These are phyloP conservation scores for Cataglyphis cursor DNA, from an alignment of 2,888 invertebrate species.

Conservation along the genomic window DNA sequence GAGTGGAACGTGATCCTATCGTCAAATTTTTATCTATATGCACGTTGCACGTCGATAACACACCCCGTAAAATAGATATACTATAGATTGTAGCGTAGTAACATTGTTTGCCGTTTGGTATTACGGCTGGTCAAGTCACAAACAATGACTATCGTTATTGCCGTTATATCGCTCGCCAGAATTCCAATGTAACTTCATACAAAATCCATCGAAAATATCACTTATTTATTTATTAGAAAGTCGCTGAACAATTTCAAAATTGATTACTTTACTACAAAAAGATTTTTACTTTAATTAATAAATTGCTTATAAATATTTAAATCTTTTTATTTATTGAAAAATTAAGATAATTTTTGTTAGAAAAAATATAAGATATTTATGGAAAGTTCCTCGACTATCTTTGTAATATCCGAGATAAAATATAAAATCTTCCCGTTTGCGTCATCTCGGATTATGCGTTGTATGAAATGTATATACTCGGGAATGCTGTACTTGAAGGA, in stretches of 20 bases:
- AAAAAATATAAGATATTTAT: neutral
- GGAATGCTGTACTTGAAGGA: constrained; percentile 1
- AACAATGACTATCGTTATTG: neutral
- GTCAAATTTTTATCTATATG: constrained; percentile 53
- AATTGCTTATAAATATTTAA: neutral
- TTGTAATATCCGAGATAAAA: neutral
- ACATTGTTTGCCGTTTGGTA: constrained; percentile 46
- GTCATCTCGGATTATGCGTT: neutral
- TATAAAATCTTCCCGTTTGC: constrained; percentile 17
- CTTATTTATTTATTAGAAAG: neutral
- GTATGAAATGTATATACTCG: neutral
- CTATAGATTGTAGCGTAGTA: constrained; percentile 36
- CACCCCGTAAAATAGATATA: constrained; percentile 5
- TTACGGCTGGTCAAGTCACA: constrained; percentile 48
- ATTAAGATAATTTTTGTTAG: neutral
- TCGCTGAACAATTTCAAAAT: constrained; percentile 4
- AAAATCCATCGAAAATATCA: constrained; percentile 2
- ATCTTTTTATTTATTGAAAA: neutral
- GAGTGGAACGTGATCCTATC: constrained; percentile 18
- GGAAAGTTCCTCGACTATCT: neutral
- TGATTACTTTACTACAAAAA: neutral
- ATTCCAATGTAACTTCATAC: neutral
- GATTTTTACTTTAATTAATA: neutral
- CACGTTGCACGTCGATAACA: constrained; percentile 45
- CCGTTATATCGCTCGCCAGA: neutral